Percentiles rank a stretch among this genome's conserved stretches.
Conservation (phyloP, 2,113 vertebrate species). For the Petaurus breviceps region DNA sequence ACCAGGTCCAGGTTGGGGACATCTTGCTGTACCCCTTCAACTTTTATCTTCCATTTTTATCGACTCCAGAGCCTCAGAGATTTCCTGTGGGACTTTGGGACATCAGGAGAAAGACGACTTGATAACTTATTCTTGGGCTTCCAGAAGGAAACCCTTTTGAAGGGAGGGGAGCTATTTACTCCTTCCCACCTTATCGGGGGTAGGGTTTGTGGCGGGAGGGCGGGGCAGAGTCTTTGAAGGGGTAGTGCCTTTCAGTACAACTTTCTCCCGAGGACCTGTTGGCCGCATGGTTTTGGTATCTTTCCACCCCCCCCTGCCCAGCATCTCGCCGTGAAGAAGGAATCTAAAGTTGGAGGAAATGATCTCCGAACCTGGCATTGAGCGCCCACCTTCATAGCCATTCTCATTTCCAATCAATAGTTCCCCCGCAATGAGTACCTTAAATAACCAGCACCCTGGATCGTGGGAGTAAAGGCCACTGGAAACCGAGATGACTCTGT, state of each 20-base stretch:
- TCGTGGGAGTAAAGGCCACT: slow-evolving; percentile 52
- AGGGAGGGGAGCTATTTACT: neutral
- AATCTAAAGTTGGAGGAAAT: slow-evolving; percentile 8
- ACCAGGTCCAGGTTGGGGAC: neutral
- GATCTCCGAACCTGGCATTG: slow-evolving; percentile 17
- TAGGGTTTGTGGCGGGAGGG: neutral
- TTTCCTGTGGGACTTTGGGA: neutral
- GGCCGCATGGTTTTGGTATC: slow-evolving; percentile 35
- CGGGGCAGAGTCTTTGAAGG: slow-evolving; percentile 22
- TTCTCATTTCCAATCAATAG: neutral
- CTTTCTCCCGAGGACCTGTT: neutral
- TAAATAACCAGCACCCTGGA: slow-evolving; percentile 25
- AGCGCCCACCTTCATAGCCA: slow-evolving; percentile 24
- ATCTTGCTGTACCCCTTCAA: neutral
- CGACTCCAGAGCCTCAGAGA: neutral
- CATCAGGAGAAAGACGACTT: neutral
- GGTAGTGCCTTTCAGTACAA: slow-evolving; percentile 4
- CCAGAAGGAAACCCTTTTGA: too few species aligned
- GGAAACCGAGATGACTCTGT: slow-evolving; percentile 77
- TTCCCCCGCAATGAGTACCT: slow-evolving; percentile 20
- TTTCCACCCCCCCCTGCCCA: slow-evolving; percentile 59
- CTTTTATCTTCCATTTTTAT: neutral
- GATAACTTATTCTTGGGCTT: too few species aligned
- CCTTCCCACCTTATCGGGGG: neutral
- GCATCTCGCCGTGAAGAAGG: slow-evolving; percentile 61